Evolutionary conservation across 2,888 invertebrate genomes (phyloP).

Genomic region (Dynastes maya): DNA sequence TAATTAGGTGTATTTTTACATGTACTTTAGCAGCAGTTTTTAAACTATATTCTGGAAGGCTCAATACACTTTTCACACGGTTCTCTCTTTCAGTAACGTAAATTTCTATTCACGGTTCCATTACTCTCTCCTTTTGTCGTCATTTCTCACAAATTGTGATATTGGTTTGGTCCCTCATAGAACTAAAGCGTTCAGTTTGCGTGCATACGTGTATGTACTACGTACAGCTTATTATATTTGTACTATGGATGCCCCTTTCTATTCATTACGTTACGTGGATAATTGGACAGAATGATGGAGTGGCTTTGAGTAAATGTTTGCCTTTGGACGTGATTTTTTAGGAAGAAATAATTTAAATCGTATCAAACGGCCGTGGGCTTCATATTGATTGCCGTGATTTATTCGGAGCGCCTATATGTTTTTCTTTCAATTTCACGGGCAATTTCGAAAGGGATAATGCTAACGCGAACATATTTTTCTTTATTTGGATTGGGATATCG

Average conservation of each 20-base stretch:
- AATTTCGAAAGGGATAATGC: constrained; percentile 20
- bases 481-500: constrained; percentile 10
- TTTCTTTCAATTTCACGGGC: constrained; percentile 29
- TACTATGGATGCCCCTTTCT: constrained; percentile 31
- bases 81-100: not conserved
- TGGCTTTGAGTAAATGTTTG: constrained; percentile 45
- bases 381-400: constrained; percentile 39
- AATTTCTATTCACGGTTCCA: not conserved
- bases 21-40: too few species aligned
- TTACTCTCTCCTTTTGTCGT: not conserved
- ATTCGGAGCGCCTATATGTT: constrained; percentile 18
- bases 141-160: constrained; percentile 26
- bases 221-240: constrained; percentile 37
- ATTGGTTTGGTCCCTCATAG: constrained; percentile 3
- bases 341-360: constrained; percentile 39
- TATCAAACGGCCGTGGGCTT: constrained; percentile 28
- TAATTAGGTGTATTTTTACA: too few species aligned
- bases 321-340: constrained; percentile 44
- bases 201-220: constrained; percentile 6
- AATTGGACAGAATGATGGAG: constrained; percentile 47
- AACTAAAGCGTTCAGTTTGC: constrained; percentile 1
- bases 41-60: too few species aligned
- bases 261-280: constrained; percentile 39
- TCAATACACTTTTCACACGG: too few species aligned
- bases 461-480: not conserved